Conservation (phyloP, 2,113 vertebrate species). For the Carettochelys insculpta region DNA sequence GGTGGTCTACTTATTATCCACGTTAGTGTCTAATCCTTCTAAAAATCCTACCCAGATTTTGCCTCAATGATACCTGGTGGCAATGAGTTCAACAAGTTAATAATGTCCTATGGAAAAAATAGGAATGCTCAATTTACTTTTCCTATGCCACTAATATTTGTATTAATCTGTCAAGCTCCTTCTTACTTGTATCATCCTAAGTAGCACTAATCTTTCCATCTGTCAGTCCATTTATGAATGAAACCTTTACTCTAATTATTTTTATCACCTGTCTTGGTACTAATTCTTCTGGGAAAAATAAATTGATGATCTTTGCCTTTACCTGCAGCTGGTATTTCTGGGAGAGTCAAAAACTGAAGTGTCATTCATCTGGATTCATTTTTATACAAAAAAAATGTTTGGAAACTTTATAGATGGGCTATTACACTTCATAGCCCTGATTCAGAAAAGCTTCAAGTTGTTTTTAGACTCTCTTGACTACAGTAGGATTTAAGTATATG, state of each 20-base stretch:
- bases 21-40: neutral
- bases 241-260: neutral
- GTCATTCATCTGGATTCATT: neutral
- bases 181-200: neutral
- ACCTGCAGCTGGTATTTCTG: neutral
- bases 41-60: neutral
- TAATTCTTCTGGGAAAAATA: neutral
- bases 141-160: neutral
- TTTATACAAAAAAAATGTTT: neutral
- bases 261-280: neutral
- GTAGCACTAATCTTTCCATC: neutral
- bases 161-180: neutral
- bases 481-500: neutral
- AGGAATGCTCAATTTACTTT: neutral
- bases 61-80: neutral
- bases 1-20: neutral
- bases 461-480: neutral
- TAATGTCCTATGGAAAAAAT: neutral
- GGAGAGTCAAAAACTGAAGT: neutral
- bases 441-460: neutral
- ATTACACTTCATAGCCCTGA: neutral
- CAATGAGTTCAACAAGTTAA: neutral
- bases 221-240: conserved; percentile 2
- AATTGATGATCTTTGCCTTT: neutral
- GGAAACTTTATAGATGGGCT: neutral